Percentiles rank a stretch among this genome's conserved stretches.
phyloP scores from a whole-genome alignment of 1,140 invertebrate genomes.

The Drosophila sproati region DNA sequence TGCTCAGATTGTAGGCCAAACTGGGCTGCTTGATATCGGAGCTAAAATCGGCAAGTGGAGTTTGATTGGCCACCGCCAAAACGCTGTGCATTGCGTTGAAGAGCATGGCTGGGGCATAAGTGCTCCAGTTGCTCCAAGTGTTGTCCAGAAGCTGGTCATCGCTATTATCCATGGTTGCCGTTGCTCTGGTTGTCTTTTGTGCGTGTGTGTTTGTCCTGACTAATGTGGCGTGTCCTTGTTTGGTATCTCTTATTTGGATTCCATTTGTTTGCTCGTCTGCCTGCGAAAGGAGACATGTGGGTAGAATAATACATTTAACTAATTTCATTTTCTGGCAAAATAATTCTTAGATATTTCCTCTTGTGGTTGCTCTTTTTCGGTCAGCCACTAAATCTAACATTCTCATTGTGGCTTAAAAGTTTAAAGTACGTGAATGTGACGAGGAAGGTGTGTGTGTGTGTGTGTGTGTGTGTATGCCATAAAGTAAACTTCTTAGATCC shows the following conservation, averaged over 20 bases:
- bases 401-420: conserved; percentile 4
- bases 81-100: conserved; percentile 66
- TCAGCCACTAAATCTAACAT: conserved; percentile 20
- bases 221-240: conserved; percentile 68
- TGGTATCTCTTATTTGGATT: conserved; percentile 59
- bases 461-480: conserved; percentile 6
- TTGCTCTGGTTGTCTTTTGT: conserved; percentile 37
- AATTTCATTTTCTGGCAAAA: conserved; percentile 47
- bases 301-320: conserved; percentile 51
- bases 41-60: conserved; percentile 40
- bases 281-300: conserved; percentile 52
- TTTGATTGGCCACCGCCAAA: conserved; percentile 58
- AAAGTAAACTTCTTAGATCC: conserved; percentile 14
- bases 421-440: conserved; percentile 4
- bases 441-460: neutral
- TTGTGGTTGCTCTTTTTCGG: conserved; percentile 9
- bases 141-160: conserved; percentile 46
- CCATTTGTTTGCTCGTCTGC: conserved; percentile 62
- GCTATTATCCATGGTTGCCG: conserved; percentile 36
- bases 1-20: conserved; percentile 58
- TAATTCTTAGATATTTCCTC: conserved; percentile 21
- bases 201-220: conserved; percentile 37
- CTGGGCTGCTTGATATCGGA: conserved; percentile 37
- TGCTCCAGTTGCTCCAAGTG: conserved; percentile 66
- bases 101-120: conserved; percentile 54